Base-by-base conservation (phyloP, 2,797 vertebrate genomes). In the Allobates femoralis region DNA sequence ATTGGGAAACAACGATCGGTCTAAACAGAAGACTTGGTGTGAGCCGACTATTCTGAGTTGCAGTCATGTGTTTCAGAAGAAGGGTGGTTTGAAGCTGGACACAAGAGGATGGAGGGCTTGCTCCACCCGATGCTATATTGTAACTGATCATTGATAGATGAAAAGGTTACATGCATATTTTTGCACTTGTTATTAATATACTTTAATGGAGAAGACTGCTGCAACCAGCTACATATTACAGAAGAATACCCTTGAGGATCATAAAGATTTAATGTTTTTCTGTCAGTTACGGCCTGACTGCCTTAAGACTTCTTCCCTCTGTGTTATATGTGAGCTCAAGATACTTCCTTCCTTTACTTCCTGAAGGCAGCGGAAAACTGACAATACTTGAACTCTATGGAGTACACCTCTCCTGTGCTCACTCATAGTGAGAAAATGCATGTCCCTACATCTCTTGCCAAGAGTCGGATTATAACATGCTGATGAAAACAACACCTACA, bases 401-500 rank as follows among this genome's bases (percentile, higher is more conserved):
- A 60, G 58, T 66, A 46, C 58, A 58, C 32, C 23, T 81, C 78
- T 74, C 18, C 28, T 51, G 58, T 74, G 55, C 53, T 74, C 78
- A 66, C 58, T 81, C 79, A 66, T 28, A 75, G 32, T 64, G 79
- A 75, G 76, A 74, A 81, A 75, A 76, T 50, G n/a, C 85, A 75
- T 64, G 66, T 55, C 67, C 62, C 67, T 53, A 81, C 56, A 86
- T 86, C 85, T 76, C 18, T 50, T 81, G 85, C 79, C 85, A 86
- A 81, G 28, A 51, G 73, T 86, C 69, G 56, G 71, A 86, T 76
- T 86, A 41, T 56, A 66, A 32, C 85, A 86, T 58, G 74, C 79
- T 71, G 85, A 58, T 80, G 78, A 83, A 83, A 83, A 83, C 80
- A 83, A 60, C 80, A 86, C 58, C 58, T 74, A 86, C 85, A 86